Evolutionary conservation across 2,888 invertebrate species (phyloP), one percentile per base, ranked within the genome.

Genomic region (Electrophaes corylata): DNA sequence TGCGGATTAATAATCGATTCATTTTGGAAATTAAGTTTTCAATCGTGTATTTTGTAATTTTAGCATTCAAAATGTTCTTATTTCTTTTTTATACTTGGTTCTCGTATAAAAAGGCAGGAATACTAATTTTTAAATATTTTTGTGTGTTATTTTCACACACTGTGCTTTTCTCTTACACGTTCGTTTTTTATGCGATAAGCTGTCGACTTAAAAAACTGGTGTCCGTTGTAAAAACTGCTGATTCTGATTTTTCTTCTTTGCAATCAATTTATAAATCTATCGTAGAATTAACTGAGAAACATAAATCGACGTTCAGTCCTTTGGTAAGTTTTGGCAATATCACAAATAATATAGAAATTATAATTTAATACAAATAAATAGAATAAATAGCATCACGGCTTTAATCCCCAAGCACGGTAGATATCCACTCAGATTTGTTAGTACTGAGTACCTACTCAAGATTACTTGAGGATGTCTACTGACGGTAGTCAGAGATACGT

Each of bases 191-290:
- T n/a, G n/a, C 44, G 10, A 23, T 57, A 20, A 29, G 48, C 20
- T 37, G 40, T 35, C 35, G 57, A 4, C 20, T 57, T 0, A 19
- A 14, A 2, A 37, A 41, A 33, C 43, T 52, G 1, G 29, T 37
- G 3, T 47, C 39, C 0, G 16, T 26, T 16, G 29, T 44, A 23
- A 31, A 39, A n/a, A 23, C 20, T 8, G 14, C 14, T 23, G 31
- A 56, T 35, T 39, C 16, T 10, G n/a, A 29, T 11, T 40, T 18
- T 10, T 6, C 18, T 19, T 29, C 10, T 8, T 31, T 48, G 11
- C 43, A 39, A 20, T 29, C 20, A 16, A 26, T 52, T 14, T 57
- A 57, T 16, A 52, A 52, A 31, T 41, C 46, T 6, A 57, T 57
- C 20, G 43, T 44, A 12, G 48, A 52, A 3, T 10, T 57, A 3